Conservation (phyloP, 2,113 vertebrate genomes). For the Spermophilus dauricus region DNA sequence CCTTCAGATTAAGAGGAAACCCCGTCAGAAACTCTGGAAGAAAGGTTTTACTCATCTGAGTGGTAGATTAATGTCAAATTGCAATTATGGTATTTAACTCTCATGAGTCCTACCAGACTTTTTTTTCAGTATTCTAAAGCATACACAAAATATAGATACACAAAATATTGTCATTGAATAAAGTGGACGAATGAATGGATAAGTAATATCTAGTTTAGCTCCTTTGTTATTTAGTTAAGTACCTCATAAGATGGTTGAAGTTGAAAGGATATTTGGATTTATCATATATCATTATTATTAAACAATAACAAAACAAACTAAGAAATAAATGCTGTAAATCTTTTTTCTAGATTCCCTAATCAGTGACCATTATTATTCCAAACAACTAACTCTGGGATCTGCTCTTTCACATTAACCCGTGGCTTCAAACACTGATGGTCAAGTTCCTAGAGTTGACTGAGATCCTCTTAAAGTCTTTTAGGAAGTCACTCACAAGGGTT, state of each 20-base stretch:
- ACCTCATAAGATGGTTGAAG: constrained; percentile 26
- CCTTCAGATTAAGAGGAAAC: not conserved
- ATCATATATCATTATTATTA: not conserved
- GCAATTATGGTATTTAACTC: not conserved
- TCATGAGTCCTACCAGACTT: not conserved
- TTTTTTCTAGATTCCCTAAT: constrained; percentile 43
- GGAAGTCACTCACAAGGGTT: constrained; percentile 22
- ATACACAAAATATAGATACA: not conserved
- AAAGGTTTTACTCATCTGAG: not conserved
- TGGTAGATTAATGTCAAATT: not conserved
- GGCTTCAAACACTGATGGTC: not conserved
- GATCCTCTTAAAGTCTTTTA: not conserved
- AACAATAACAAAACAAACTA: constrained; percentile 18
- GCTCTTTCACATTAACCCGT: not conserved
- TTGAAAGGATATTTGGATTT: constrained; percentile 17
- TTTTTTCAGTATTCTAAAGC: not conserved
- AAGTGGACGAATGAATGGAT: not conserved
- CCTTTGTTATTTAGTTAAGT: constrained; percentile 29
- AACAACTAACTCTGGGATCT: constrained; percentile 8
- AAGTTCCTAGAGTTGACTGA: not conserved
- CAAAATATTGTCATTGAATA: not conserved
- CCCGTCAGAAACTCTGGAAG: not conserved
- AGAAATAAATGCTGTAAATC: not conserved
- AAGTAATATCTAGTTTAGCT: not conserved
- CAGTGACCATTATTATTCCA: constrained; percentile 1